Evolutionary conservation across 2,888 invertebrate species (phyloP), one percentile per base, ranked within the genome.

Genomic region (Cerceris ruficornis): DNA sequence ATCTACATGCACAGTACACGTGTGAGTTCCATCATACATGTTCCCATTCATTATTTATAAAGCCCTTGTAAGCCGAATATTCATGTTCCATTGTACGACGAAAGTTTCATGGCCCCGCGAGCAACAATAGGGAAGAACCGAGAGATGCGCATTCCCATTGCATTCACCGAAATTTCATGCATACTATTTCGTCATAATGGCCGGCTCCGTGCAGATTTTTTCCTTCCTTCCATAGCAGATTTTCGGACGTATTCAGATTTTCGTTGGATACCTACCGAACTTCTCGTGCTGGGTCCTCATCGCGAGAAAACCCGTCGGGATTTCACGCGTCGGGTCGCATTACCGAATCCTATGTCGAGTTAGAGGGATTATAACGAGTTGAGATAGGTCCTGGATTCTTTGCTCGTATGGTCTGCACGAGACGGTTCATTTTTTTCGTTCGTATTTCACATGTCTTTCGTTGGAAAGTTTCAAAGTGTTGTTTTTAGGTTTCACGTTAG

Each of bases 271-370:
- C 81, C 69, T 61, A 65, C 64, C 9, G 69, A 58, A 68, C 66
- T 68, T 68, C 54, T 60, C 62, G 9, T 66, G 69, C 72, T 67
- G 64, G 74, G 78, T 79, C 75, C 72, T 78, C 82, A 76, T 84
- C 82, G 68, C 78, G 81, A 68, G 84, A 78, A 78, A 79, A 80
- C 77, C 84, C 82, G 80, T 76, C 66, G 83, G 88, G 90, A 90
- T 90, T 90, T 90, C 86, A 89, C 90, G 89, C 90, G 90, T 90
- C 90, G 87, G 82, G 82, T 87, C 84, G 89, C 87, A 90, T 90
- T 86, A 90, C 80, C 74, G 84, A 85, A 88, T 90, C 84, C 87
- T 75, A 72, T 81, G 75, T 88, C 86, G 88, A 81, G 87, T 87
- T 88, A 88, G 84, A 87, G 84, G 87, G 85, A 89, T 89, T 88